phyloP scores from a whole-genome alignment of 2,113 vertebrate genomes.

The Cacatua alba region DNA sequence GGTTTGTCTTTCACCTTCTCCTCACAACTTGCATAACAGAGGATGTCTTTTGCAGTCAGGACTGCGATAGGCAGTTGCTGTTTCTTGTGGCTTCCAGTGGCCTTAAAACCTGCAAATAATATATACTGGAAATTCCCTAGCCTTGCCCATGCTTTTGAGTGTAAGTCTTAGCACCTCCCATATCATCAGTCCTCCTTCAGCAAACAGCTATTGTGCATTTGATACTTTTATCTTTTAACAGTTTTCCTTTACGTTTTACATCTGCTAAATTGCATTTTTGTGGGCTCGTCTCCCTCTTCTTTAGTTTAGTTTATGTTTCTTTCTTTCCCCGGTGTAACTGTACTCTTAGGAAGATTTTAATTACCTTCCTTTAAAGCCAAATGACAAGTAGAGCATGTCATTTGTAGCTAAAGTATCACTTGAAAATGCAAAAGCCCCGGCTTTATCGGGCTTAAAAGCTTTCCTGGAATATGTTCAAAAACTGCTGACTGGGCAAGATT shows the following conservation, averaged over 20 bases:
- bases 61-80: neutral
- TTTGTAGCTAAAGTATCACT: constrained; percentile 65
- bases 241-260: neutral
- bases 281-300: constrained; percentile 3
- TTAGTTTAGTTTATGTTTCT: neutral
- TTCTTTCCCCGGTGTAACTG: constrained; percentile 1
- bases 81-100: constrained; percentile 22
- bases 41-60: neutral
- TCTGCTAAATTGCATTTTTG: constrained; percentile 48
- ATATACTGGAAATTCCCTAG: constrained; percentile 39
- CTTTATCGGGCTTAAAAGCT: constrained; percentile 89
- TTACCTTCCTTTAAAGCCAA: constrained; percentile 54
- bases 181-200: neutral
- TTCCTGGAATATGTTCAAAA: constrained; percentile 89
- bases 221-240: constrained; percentile 35
- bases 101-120: neutral
- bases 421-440: constrained; percentile 71
- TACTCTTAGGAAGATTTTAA: constrained; percentile 71
- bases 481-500: constrained; percentile 85
- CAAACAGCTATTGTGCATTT: constrained; percentile 11
- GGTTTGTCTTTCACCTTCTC: neutral
- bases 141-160: neutral
- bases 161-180: neutral
- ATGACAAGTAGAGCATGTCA: constrained; percentile 71
- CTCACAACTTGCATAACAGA: neutral